phyloP scores from a whole-genome alignment of 2,113 vertebrate genomes.

The Plecturocebus donacophilus region DNA sequence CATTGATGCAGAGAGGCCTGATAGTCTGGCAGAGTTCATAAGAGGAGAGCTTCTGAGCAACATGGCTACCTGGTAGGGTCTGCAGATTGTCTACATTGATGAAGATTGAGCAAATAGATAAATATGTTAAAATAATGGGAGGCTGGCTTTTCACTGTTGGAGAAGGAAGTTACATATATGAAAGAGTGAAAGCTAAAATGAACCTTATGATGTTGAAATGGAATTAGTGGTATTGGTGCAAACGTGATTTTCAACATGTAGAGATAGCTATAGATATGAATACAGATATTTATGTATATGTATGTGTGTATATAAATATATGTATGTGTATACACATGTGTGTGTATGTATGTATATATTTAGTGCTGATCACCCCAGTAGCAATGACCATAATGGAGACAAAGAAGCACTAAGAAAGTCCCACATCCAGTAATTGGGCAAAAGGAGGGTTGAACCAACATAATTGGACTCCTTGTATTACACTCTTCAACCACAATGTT shows the following conservation, averaged over 20 bases:
- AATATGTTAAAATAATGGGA: background rate
- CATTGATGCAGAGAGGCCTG: background rate
- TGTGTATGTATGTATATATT: background rate
- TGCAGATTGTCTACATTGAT: background rate
- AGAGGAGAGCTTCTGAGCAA: background rate
- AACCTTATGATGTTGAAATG: background rate
- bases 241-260: background rate
- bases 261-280: background rate
- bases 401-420: background rate
- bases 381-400: no score
- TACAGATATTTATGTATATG: background rate
- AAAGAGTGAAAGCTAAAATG: background rate
- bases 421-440: background rate
- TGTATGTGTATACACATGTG: background rate
- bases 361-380: background rate
- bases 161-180: background rate
- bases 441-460: background rate
- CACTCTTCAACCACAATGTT: background rate
- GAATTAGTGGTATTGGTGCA: background rate
- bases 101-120: background rate
- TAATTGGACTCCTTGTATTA: fast-evolving
- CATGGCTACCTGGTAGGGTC: background rate
- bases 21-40: fast-evolving
- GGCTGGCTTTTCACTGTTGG: background rate
- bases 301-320: background rate